These are phyloP conservation scores for Speoplatyrhinus poulsoni DNA, from an alignment of 2,113 vertebrate species.

Conservation along the genomic window DNA sequence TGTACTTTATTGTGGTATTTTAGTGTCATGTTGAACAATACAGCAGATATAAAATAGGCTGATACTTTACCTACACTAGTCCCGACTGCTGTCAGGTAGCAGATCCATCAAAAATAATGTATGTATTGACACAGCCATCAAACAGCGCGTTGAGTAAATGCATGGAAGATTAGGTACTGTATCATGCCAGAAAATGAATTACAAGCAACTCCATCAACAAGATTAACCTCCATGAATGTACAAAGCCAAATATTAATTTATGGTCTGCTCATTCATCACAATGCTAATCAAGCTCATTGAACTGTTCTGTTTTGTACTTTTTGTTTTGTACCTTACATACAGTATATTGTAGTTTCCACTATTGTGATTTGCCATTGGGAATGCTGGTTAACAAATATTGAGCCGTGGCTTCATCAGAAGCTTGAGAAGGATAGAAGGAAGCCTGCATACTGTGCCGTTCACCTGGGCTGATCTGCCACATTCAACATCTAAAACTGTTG, in stretches of 20 bases:
- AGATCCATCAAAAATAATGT: background rate
- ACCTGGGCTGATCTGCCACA: background rate
- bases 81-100: background rate
- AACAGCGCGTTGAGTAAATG: background rate
- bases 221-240: background rate
- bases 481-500: background rate
- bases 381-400: too few species aligned
- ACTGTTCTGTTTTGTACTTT: too few species aligned
- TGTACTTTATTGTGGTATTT: too few species aligned
- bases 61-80: background rate
- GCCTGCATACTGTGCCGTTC: too few species aligned
- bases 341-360: constrained; percentile 3
- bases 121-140: background rate
- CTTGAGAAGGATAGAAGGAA: too few species aligned
- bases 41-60: background rate
- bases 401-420: too few species aligned
- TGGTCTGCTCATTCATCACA: background rate
- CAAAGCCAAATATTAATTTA: background rate
- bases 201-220: background rate
- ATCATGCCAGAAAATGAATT: background rate
- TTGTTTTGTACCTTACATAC: background rate
- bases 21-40: background rate
- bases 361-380: too few species aligned
- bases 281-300: background rate
- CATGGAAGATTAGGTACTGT: background rate